Evolutionary conservation across 2,797 vertebrate species (phyloP).

Genomic region (Mionectes olivaceus): DNA sequence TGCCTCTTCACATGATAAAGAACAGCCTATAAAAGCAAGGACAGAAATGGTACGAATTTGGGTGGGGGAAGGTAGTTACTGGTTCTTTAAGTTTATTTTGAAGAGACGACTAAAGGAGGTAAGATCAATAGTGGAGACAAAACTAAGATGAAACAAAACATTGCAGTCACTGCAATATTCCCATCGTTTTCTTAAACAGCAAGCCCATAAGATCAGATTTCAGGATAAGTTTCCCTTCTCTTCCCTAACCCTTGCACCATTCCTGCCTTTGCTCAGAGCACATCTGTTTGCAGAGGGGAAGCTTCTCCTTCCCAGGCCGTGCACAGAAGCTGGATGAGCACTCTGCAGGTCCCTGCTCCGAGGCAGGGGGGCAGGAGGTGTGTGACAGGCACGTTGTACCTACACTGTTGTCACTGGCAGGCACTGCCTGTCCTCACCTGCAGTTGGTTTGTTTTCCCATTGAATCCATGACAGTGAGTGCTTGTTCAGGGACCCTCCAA

Average conservation of each 20-base stretch:
- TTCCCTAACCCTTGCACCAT: neutral
- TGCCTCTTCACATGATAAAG: neutral
- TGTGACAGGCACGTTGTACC: rapidly evolving
- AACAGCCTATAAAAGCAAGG: slow-evolving; percentile 2
- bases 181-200: neutral
- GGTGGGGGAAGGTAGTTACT: neutral
- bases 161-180: neutral
- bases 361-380: neutral
- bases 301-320: neutral
- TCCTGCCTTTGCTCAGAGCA: neutral
- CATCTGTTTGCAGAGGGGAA: neutral
- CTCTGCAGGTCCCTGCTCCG: rapidly evolving
- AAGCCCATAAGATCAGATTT: neutral
- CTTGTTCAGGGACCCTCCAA: neutral
- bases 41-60: neutral
- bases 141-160: neutral
- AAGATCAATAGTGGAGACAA: neutral
- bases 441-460: neutral
- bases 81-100: neutral
- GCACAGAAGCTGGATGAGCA: neutral
- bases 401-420: neutral
- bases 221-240: neutral
- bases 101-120: neutral
- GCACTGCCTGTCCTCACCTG: neutral
- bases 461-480: neutral